Evolutionary conservation across 2,797 vertebrate species (phyloP).

Genomic region (Myiothlypis coronata): DNA sequence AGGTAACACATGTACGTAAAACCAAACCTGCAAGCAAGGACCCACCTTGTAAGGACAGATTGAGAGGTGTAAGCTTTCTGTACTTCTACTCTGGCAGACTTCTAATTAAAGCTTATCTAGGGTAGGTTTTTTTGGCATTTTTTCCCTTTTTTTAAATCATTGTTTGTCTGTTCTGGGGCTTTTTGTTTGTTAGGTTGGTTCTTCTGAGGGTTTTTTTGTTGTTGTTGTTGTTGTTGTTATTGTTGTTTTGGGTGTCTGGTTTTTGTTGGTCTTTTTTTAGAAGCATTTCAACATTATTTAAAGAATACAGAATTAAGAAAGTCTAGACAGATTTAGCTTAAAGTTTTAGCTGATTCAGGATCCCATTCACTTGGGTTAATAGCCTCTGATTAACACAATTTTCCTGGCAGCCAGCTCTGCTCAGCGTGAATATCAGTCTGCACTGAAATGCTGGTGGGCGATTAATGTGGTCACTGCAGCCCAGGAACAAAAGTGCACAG

Average conservation of each 20-base stretch:
- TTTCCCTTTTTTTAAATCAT: rapidly evolving
- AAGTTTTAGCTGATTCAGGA: background rate
- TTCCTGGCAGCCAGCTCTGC: background rate
- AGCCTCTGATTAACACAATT: slow-evolving; percentile 16
- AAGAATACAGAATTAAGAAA: background rate
- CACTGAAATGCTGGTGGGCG: background rate
- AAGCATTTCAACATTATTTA: background rate
- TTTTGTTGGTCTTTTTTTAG: background rate
- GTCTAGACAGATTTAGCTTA: background rate
- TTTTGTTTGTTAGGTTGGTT: background rate
- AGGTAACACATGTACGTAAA: background rate
- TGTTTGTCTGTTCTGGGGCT: background rate
- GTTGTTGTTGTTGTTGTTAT: too few species aligned
- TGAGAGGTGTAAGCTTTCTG: background rate
- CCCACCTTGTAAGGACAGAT: background rate
- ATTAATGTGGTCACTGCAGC: background rate
- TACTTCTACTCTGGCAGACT: background rate
- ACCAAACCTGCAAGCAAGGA: background rate
- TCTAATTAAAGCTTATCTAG: background rate
- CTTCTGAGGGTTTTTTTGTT: rapidly evolving
- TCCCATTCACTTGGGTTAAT: background rate
- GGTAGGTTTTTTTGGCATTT: background rate
- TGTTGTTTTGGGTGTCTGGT: too few species aligned
- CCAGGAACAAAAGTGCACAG: background rate
- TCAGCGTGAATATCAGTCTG: background rate